Evolutionary conservation across 2,113 vertebrate genomes (phyloP).

Genomic region (Bufo gargarizans): DNA sequence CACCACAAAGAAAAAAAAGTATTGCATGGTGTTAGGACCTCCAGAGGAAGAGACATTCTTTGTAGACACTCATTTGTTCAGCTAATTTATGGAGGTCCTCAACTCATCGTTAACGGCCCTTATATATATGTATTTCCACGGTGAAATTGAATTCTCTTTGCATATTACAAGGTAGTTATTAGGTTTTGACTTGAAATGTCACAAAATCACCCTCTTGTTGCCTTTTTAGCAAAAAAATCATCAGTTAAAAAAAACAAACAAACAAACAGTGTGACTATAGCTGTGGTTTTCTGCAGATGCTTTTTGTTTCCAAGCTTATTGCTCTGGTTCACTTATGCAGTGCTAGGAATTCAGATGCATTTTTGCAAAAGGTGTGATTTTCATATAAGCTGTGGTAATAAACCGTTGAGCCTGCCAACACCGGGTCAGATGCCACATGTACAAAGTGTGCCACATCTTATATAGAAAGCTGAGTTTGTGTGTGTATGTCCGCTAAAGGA

Average conservation of each 20-base stretch:
- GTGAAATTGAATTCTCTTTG: too few species aligned
- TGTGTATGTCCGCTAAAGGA: too few species aligned
- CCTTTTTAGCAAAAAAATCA: slow-evolving; percentile 1
- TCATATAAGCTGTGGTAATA: slow-evolving; percentile 22
- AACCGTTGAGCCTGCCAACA: slow-evolving; percentile 17
- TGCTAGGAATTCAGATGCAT: slow-evolving; percentile 53
- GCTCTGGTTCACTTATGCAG: slow-evolving; percentile 18
- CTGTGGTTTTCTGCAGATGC: slow-evolving; percentile 40
- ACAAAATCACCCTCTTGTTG: slow-evolving; percentile 33
- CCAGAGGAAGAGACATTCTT: too few species aligned
- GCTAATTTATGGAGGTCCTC: too few species aligned
- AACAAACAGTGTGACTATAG: neutral
- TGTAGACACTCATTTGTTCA: too few species aligned
- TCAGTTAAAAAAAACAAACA: neutral
- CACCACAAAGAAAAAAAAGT: too few species aligned
- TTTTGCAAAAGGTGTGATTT: slow-evolving; percentile 46
- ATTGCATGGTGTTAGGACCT: too few species aligned
- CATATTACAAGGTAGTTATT: too few species aligned
- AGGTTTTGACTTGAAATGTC: neutral
- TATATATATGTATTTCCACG: too few species aligned
- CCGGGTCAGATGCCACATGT: neutral
- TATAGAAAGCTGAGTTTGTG: neutral
- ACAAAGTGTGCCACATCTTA: neutral
- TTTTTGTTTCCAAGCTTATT: slow-evolving; percentile 20
- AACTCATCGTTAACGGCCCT: too few species aligned